Conservation (phyloP, 2,888 invertebrate species). For the Amphimallon solstitiale region DNA sequence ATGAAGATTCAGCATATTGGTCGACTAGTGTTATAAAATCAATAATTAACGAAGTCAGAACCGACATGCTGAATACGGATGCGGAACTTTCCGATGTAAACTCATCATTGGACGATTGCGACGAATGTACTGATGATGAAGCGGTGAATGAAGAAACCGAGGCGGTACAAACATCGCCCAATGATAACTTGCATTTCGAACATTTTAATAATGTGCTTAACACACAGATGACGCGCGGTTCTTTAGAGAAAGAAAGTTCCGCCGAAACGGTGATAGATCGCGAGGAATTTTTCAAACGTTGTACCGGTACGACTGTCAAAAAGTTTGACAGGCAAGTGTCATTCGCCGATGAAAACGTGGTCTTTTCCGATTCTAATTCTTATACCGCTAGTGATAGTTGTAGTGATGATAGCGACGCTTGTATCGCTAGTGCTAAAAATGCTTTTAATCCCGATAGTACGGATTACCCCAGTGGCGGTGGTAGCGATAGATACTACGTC, state of each 20-base stretch:
- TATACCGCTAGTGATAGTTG: conserved; percentile 32
- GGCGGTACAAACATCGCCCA: not conserved
- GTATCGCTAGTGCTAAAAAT: conserved; percentile 45
- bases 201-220: conserved; percentile 6
- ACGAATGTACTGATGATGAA: conserved; percentile 36
- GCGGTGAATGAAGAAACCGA: conserved; percentile 33
- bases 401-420: conserved; percentile 37
- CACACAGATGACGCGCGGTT: conserved; percentile 5
- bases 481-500: conserved; percentile 53
- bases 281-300: conserved; percentile 24
- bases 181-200: conserved; percentile 11
- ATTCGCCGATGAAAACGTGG: conserved; percentile 12
- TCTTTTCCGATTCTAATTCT: conserved; percentile 22
- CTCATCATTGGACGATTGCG: conserved; percentile 40
- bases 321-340: conserved; percentile 24
- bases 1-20: conserved; percentile 34
- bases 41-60: conserved; percentile 53
- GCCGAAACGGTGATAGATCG: conserved; percentile 35
- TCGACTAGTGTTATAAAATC: conserved; percentile 51
- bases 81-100: conserved; percentile 36
- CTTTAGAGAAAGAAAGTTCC: conserved; percentile 35
- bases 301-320: conserved; percentile 14
- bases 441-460: conserved; percentile 41
- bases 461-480: conserved; percentile 42
- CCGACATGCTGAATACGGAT: conserved; percentile 42